These are phyloP conservation scores for Brachylomia viminalis DNA, from an alignment of 2,888 invertebrate species.

Conservation along the genomic window DNA sequence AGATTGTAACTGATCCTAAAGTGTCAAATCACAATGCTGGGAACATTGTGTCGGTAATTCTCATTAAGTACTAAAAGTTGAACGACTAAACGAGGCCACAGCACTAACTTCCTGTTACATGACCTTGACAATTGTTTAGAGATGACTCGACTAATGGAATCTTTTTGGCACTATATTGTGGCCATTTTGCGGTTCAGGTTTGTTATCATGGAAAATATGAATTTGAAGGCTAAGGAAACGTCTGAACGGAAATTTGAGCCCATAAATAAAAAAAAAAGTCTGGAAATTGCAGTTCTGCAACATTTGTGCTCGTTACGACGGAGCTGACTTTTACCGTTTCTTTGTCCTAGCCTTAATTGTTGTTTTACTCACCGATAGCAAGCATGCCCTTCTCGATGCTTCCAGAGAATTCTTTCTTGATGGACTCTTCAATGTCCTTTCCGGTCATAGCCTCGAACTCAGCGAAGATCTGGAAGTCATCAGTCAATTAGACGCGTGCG, in stretches of 20 bases:
- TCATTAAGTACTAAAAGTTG: conserved; percentile 69
- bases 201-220: conserved; percentile 17
- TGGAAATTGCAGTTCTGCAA: neutral
- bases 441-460: conserved; percentile 96
- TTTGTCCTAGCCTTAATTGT: neutral
- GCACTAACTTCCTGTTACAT: conserved; percentile 70
- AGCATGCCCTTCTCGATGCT: conserved; percentile 96
- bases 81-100: conserved; percentile 72
- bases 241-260: neutral
- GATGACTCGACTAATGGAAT: conserved; percentile 57
- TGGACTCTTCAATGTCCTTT: conserved; percentile 95
- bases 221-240: neutral
- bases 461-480: conserved; percentile 92
- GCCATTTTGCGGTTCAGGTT: conserved; percentile 15
- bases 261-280: too few relatives aligned
- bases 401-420: conserved; percentile 97
- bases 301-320: neutral
- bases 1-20: conserved; percentile 32
- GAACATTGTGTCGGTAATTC: conserved; percentile 28
- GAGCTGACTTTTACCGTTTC: neutral
- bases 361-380: conserved; percentile 93
- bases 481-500: conserved; percentile 46
- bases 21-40: conserved; percentile 38
- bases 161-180: conserved; percentile 32
- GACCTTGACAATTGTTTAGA: conserved; percentile 67